These are phyloP conservation scores for Crepidodera aurea DNA, from an alignment of 2,888 invertebrate genomes.

Conservation along the genomic window DNA sequence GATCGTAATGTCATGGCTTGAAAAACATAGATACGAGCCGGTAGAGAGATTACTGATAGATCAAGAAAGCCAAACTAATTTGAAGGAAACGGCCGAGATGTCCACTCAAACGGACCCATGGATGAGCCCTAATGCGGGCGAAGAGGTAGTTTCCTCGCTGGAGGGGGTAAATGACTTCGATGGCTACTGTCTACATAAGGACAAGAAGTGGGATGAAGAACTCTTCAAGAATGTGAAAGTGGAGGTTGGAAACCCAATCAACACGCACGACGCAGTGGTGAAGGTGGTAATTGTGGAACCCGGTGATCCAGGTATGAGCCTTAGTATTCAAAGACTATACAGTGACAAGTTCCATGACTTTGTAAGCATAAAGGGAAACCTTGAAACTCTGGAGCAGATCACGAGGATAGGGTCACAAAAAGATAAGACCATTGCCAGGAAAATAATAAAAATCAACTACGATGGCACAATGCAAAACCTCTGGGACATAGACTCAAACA, in stretches of 20 bases:
- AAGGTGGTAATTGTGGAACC: slow-evolving; percentile 28
- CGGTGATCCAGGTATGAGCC: slow-evolving; percentile 18
- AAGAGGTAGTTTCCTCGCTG: background rate
- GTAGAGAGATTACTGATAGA: background rate
- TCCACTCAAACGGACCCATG: background rate
- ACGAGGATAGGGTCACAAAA: background rate
- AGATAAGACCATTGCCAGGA: background rate
- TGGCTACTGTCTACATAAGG: background rate
- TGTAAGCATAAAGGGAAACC: background rate
- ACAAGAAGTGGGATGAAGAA: background rate
- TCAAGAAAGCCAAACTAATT: background rate
- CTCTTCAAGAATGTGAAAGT: background rate
- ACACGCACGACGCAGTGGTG: background rate
- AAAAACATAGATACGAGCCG: background rate
- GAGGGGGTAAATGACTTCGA: background rate
- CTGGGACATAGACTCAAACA: background rate
- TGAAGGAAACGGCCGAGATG: background rate
- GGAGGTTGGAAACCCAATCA: slow-evolving; percentile 2
- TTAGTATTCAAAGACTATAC: slow-evolving; percentile 21
- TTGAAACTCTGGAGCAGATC: background rate
- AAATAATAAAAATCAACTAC: background rate
- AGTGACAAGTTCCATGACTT: slow-evolving; percentile 29
- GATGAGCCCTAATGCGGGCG: background rate
- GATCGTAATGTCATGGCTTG: too few species aligned
- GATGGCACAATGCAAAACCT: background rate